Evolutionary conservation across 2,888 invertebrate species (phyloP).

Genomic region (Drosophila cognata): DNA sequence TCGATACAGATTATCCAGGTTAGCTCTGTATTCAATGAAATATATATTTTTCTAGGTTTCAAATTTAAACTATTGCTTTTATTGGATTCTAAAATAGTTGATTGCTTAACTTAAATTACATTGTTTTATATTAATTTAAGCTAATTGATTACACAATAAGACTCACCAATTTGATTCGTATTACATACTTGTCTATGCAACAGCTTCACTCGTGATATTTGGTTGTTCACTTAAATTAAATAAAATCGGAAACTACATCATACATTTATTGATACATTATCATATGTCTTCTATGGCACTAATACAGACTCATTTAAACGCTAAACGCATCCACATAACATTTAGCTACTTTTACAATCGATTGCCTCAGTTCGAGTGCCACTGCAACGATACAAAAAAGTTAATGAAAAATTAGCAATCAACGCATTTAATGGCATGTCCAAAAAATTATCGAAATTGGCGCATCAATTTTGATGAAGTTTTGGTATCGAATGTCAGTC

Average conservation of each 20-base stretch:
- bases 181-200: neutral
- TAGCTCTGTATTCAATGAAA: neutral
- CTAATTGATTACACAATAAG: neutral
- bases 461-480: slow-evolving; percentile 3
- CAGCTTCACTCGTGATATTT: neutral
- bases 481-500: slow-evolving; percentile 22
- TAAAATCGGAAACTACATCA: slow-evolving; percentile 26
- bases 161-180: neutral
- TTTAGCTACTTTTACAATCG: slow-evolving; percentile 12
- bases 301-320: slow-evolving; percentile 57
- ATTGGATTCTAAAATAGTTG: neutral
- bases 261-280: slow-evolving; percentile 36
- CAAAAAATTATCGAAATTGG: slow-evolving; percentile 18
- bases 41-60: neutral
- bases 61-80: neutral
- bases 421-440: slow-evolving; percentile 6
- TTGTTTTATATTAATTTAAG: neutral
- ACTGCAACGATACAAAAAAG: slow-evolving; percentile 55
- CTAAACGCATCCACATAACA: slow-evolving; percentile 3
- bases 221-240: neutral
- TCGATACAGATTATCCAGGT: neutral
- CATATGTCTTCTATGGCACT: slow-evolving; percentile 62
- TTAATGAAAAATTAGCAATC: slow-evolving; percentile 11
- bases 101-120: neutral
- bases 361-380: neutral